Base-by-base conservation (phyloP, 2,113 vertebrate species). In the Sylvietta virens region DNA sequence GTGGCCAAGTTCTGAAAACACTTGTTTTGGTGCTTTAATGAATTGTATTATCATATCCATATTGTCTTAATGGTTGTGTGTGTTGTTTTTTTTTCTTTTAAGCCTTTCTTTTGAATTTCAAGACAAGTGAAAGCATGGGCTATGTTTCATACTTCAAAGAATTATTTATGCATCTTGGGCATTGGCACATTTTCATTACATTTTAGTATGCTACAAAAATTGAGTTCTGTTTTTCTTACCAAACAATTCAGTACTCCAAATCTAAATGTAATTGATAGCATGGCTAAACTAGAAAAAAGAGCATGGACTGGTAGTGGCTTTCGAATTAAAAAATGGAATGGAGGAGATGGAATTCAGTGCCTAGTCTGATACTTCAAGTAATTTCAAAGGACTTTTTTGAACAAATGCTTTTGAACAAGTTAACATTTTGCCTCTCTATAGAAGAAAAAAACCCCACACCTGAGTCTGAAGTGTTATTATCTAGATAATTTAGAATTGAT, bases 371-470 rank as follows among this genome's bases (percentile, higher is more conserved):
- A n/a, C 23, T 87, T 86, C 39, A 78, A 27, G 81, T 2, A 6
- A 42, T 91, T 92, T 84, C 64, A 56, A 84, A 89, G 16, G 27
- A 37, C 44, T 91, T 81, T 70, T 81, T 72, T n/a, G n/a, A n/a
- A n/a, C n/a, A n/a, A n/a, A 6, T 51, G 40, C 67, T 44, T 78
- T 89, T 76, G 44, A 83, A 51, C 14, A 71, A 76, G 77, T 60
- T 88, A 84, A 89, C 20, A 48, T 69, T 81, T 88, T 69, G 27
- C 19, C 35, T 64, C 26, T 60, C 21, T 69, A 11, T 7, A 42
- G 62, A 61, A 74, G 6, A 26, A 37, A 65, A 61, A 61, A 7
- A 1, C 1, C 10, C 33, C 17, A 1, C 5, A 40, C 1, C 13
- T 19, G 33, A 61, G 16, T 82, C 57, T 73, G 15, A 85, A 69